Conservation (phyloP, 2,113 vertebrate species). For the Sula dactylatra region DNA sequence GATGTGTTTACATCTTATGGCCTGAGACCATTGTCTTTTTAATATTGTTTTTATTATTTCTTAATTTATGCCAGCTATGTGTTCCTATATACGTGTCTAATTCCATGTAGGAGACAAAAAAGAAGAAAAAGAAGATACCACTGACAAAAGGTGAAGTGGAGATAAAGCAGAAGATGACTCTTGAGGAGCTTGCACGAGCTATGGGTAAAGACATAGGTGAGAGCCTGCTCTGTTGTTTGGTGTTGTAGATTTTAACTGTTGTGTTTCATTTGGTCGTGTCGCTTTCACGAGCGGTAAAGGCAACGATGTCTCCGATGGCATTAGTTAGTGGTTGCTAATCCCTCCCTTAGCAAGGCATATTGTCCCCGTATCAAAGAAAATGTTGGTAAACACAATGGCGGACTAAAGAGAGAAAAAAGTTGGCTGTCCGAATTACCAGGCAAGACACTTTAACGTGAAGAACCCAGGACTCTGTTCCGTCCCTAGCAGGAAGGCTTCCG, state of each 20-base stretch:
- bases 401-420: background rate
- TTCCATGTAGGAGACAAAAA: slow-evolving; percentile 43
- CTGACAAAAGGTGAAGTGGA: slow-evolving; percentile 79
- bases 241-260: too few relatives aligned
- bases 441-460: background rate
- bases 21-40: background rate
- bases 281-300: background rate
- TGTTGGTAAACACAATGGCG: background rate
- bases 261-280: too few relatives aligned
- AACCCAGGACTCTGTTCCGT: background rate
- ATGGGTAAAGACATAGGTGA: slow-evolving; percentile 85
- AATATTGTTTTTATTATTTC: background rate
- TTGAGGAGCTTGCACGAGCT: slow-evolving; percentile 77
- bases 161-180: slow-evolving; percentile 80
- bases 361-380: background rate
- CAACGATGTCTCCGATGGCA: background rate
- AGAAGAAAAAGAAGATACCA: background rate
- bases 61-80: background rate
- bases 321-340: background rate
- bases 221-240: background rate
- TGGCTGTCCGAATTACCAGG: background rate
- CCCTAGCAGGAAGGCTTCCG: background rate
- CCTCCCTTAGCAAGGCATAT: background rate
- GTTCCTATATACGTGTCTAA: background rate
- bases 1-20: background rate